A percentile compares a stretch with the other conserved stretches of the same genome.
These are phyloP conservation scores for Mantis religiosa DNA, from an alignment of 2,888 invertebrate genomes.

Conservation along the genomic window DNA sequence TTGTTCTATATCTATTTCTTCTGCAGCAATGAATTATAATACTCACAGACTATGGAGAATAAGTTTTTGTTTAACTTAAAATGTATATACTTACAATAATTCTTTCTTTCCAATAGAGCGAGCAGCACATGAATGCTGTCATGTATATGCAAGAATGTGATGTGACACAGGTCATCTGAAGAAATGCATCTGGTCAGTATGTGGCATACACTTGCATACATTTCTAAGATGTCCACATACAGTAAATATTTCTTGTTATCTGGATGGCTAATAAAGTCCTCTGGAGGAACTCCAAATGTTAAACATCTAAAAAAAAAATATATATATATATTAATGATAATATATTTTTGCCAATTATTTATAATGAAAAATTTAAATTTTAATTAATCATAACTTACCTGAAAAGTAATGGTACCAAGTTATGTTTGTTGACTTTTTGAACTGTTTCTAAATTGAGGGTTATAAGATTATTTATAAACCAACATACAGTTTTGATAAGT, in stretches of 20 bases:
- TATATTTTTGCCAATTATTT: too few species aligned
- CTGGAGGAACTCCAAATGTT: background rate
- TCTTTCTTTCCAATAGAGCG: conserved; percentile 44
- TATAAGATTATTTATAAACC: conserved; percentile 47
- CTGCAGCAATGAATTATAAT: too few species aligned
- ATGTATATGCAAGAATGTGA: conserved; percentile 46
- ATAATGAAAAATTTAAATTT: too few species aligned
- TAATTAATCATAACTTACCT: conserved; percentile 40
- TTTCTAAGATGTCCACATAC: conserved; percentile 49
- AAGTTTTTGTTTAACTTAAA: background rate
- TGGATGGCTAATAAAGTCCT: background rate
- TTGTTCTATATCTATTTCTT: too few species aligned
- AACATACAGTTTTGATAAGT: conserved; percentile 45
- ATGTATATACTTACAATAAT: conserved; percentile 45
- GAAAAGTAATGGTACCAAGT: conserved; percentile 48
- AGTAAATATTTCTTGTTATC: conserved; percentile 35
- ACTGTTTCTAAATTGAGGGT: conserved; percentile 44
- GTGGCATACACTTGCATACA: conserved; percentile 48
- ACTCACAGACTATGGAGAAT: too few species aligned
- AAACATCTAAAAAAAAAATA: conserved; percentile 1
- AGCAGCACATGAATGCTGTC: conserved; percentile 48
- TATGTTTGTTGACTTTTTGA: conserved; percentile 45
- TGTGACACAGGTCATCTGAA: conserved; percentile 42
- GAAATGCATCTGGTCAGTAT: conserved; percentile 45
- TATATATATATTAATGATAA: too few species aligned